Percentiles rank a stretch among this genome's conserved stretches.
Conservation (phyloP, 2,797 vertebrate genomes). For the Anguilla obscura region DNA sequence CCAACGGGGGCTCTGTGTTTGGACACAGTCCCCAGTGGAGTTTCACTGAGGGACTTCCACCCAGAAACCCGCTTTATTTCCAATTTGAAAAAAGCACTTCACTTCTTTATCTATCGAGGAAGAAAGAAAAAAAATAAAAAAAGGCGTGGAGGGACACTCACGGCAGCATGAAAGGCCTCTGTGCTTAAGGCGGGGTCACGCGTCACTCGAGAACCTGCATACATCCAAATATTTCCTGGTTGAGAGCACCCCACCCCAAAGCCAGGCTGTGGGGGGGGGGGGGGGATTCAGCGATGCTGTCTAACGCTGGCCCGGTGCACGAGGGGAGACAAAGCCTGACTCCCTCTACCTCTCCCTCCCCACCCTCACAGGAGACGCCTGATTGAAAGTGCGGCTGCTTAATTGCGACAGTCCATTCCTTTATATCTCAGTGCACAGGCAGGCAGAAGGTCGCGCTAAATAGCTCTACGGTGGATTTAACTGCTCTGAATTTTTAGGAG, state of each 20-base stretch:
- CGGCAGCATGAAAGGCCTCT: not conserved
- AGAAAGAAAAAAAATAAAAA: not conserved
- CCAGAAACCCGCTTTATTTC: slow-evolving; percentile 21
- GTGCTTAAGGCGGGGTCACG: not conserved
- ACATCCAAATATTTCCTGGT: slow-evolving; percentile 15
- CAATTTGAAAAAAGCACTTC: slow-evolving; percentile 21
- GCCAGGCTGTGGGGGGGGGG: not conserved
- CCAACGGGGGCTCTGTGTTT: slow-evolving; percentile 39
- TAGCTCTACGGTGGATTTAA: slow-evolving; percentile 74
- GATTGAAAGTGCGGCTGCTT: slow-evolving; percentile 25
- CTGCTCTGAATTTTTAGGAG: slow-evolving; percentile 78
- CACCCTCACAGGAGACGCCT: not conserved
- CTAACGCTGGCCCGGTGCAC: not conserved
- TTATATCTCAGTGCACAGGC: slow-evolving; percentile 56
- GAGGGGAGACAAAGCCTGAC: slow-evolving; percentile 10
- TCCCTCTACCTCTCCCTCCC: not conserved
- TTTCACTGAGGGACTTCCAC: slow-evolving; percentile 39
- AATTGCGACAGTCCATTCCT: slow-evolving; percentile 19
- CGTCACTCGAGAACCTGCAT: not conserved
- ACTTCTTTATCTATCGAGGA: not conserved
- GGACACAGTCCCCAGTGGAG: slow-evolving; percentile 30
- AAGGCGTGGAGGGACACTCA: not conserved
- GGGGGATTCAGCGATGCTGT: not conserved
- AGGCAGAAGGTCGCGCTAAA: slow-evolving; percentile 69
- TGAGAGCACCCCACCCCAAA: not conserved